phyloP scores from a whole-genome alignment of 2,888 invertebrate species.

The Diarsia dahlii region DNA sequence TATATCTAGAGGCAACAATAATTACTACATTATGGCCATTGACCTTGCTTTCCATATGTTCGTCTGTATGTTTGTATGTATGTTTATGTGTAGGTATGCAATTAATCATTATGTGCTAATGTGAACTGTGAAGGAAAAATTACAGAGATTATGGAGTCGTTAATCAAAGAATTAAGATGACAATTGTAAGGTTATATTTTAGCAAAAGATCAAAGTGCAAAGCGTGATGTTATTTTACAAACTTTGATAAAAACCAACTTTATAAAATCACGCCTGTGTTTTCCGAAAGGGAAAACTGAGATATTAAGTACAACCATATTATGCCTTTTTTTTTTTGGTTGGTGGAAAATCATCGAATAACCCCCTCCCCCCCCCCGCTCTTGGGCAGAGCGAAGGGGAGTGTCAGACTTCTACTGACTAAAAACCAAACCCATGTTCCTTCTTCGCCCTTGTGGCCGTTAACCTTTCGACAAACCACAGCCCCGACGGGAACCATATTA shows the following conservation, averaged over 20 bases:
- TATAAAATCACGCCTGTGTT: not conserved
- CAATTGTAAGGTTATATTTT: not conserved
- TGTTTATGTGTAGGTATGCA: slow-evolving; percentile 27
- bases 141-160: not conserved
- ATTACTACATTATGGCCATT: slow-evolving; percentile 57
- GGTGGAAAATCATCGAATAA: too few species aligned
- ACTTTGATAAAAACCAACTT: not conserved
- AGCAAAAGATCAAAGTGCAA: too few species aligned
- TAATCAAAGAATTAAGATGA: not conserved
- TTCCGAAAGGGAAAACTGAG: not conserved
- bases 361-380: too few species aligned
- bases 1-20: slow-evolving; percentile 56
- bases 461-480: too few species aligned
- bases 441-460: too few species aligned
- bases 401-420: too few species aligned
- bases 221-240: too few species aligned
- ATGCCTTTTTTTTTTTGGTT: too few species aligned
- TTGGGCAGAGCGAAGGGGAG: too few species aligned
- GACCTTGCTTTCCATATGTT: slow-evolving; percentile 66
- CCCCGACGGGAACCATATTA: too few species aligned
- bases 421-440: too few species aligned
- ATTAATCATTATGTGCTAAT: slow-evolving; percentile 39
- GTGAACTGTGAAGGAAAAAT: slow-evolving; percentile 8
- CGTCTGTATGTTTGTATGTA: slow-evolving; percentile 27
- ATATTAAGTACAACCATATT: not conserved